phyloP scores from a whole-genome alignment of 2,888 invertebrate genomes.

The Hipparchia semele region DNA sequence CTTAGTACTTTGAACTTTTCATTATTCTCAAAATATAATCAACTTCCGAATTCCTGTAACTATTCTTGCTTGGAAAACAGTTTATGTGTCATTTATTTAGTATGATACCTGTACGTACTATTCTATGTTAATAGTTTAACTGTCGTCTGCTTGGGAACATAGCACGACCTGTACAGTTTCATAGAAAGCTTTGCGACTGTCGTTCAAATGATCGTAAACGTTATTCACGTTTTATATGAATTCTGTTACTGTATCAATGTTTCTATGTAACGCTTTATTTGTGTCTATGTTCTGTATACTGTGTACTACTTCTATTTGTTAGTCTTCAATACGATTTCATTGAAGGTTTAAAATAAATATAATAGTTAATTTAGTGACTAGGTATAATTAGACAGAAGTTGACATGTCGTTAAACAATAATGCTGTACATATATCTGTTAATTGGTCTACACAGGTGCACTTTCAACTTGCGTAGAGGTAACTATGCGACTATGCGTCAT shows the following conservation, averaged over 20 bases:
- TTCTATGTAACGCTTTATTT: conserved; percentile 45
- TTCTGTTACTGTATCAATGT: conserved; percentile 44
- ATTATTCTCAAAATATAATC: background rate
- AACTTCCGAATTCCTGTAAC: background rate
- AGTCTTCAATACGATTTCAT: background rate
- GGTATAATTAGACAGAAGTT: no score
- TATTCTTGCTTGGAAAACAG: conserved; percentile 20
- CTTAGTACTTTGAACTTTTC: background rate
- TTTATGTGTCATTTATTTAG: background rate
- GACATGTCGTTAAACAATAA: no score
- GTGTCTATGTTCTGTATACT: conserved; percentile 37
- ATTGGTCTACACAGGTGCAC: no score
- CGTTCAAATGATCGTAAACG: conserved; percentile 21
- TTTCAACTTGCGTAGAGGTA: no score
- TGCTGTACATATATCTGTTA: no score
- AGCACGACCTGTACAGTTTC: conserved; percentile 44
- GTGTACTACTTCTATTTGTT: background rate
- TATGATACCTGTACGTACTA: conserved; percentile 26
- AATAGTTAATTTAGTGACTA: no score
- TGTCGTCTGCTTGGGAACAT: conserved; percentile 40
- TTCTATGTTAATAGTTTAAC: conserved; percentile 35
- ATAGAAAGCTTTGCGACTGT: conserved; percentile 39
- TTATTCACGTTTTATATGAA: conserved; percentile 13
- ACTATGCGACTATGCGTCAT: no score
- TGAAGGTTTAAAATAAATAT: background rate